Conservation (phyloP, 2,888 invertebrate species). For the Nemapogon koenigi region DNA sequence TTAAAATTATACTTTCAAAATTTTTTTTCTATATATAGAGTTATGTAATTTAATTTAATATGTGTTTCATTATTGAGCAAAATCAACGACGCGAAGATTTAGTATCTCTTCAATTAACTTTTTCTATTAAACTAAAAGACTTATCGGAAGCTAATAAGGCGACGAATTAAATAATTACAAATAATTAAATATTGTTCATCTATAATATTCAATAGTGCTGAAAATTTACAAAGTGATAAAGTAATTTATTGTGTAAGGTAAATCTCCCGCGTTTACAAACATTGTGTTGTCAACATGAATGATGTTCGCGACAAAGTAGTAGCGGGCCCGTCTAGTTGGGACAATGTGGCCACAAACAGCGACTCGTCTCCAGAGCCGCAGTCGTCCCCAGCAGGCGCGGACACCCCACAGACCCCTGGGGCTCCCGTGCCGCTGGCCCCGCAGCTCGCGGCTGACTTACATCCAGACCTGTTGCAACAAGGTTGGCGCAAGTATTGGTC, state of each 20-base stretch:
- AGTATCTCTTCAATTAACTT: too few relatives aligned
- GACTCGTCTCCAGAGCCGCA: constrained; percentile 54
- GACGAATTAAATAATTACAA: too few relatives aligned
- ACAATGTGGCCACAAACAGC: constrained; percentile 38
- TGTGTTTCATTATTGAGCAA: too few relatives aligned
- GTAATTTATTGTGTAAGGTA: neutral
- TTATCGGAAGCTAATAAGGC: constrained; percentile 8
- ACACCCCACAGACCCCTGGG: constrained; percentile 65
- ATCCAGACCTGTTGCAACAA: constrained; percentile 70
- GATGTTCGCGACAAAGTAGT: constrained; percentile 61
- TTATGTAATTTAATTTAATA: too few relatives aligned
- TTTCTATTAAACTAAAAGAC: too few relatives aligned
- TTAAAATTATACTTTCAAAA: constrained; percentile 20
- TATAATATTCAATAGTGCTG: too few relatives aligned
- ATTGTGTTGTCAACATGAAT: constrained; percentile 42
- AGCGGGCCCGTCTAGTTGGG: constrained; percentile 55
- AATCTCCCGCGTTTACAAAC: constrained; percentile 8
- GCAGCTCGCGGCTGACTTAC: constrained; percentile 51
- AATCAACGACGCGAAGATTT: too few relatives aligned
- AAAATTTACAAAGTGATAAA: too few relatives aligned
- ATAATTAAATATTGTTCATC: too few relatives aligned
- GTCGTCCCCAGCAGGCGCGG: constrained; percentile 48
- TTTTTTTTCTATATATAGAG: too few relatives aligned
- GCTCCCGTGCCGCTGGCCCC: constrained; percentile 60
- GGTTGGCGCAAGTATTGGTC: constrained; percentile 99